Percentiles rank a stretch among this genome's conserved stretches.
Conservation (phyloP, 2,888 invertebrate genomes). For the Rhamnusium bicolor region DNA sequence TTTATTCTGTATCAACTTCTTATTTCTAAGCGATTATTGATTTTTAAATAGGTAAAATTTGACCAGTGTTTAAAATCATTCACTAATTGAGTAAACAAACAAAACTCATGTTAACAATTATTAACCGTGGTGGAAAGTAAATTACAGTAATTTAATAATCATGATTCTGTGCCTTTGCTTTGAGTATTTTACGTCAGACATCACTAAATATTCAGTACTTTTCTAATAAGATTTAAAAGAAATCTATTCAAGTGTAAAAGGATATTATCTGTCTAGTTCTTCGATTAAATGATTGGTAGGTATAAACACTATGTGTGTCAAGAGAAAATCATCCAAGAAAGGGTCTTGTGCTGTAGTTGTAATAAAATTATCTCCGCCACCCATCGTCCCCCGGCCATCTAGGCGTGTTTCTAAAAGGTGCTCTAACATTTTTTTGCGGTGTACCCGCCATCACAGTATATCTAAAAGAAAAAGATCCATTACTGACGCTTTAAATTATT, state of each 20-base stretch:
- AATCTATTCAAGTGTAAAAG: too few relatives aligned
- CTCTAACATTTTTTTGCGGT: constrained; percentile 89
- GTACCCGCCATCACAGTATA: constrained; percentile 92
- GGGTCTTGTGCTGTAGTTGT: constrained; percentile 75
- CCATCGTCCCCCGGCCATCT: constrained; percentile 75
- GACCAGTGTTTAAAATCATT: not conserved
- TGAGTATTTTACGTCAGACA: too few relatives aligned
- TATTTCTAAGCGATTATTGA: not conserved
- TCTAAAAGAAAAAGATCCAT: constrained; percentile 68
- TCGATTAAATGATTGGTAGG: constrained; percentile 83
- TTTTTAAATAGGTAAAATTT: not conserved
- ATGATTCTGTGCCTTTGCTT: not conserved
- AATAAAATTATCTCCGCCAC: constrained; percentile 69
- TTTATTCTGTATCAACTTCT: not conserved
- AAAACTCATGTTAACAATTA: not conserved
- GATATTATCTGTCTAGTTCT: constrained; percentile 84
- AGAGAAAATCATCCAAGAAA: constrained; percentile 86
- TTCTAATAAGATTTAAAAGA: too few relatives aligned
- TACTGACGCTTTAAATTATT: not conserved
- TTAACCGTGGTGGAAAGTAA: not conserved
- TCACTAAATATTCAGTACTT: too few relatives aligned
- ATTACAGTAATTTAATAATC: not conserved
- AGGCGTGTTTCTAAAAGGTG: constrained; percentile 87
- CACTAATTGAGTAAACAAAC: not conserved
- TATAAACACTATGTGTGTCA: constrained; percentile 89